phyloP scores from a whole-genome alignment of 2,888 invertebrate species.

The Sarcophaga carnaria region DNA sequence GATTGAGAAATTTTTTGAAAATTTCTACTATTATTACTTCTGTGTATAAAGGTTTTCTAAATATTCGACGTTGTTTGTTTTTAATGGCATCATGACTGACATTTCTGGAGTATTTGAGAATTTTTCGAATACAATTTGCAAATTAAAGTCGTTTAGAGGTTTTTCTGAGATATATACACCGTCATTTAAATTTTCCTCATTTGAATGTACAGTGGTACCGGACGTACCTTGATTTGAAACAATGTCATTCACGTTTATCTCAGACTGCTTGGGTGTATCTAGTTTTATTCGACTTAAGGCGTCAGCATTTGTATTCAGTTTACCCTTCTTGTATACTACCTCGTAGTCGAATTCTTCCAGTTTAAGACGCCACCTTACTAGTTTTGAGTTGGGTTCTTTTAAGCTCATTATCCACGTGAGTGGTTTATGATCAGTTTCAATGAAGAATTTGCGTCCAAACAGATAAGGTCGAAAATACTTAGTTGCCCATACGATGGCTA shows the following conservation, averaged over 20 bases:
- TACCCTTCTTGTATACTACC: too few species aligned
- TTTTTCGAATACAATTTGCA: slow-evolving; percentile 60
- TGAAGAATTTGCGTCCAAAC: too few species aligned
- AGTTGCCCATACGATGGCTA: too few species aligned
- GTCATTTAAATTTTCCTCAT: slow-evolving; percentile 41
- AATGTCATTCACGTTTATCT: slow-evolving; percentile 43
- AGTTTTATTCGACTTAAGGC: slow-evolving; percentile 33
- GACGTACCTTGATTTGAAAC: slow-evolving; percentile 35
- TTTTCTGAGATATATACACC: slow-evolving; percentile 55
- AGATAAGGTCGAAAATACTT: too few species aligned
- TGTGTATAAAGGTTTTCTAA: slow-evolving; percentile 10
- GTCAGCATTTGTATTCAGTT: too few species aligned
- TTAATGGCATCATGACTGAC: slow-evolving; percentile 10
- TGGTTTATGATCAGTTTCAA: too few species aligned
- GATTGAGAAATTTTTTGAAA: slow-evolving; percentile 47
- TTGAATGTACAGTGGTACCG: slow-evolving; percentile 53
- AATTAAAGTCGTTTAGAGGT: slow-evolving; percentile 62
- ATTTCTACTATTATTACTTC: slow-evolving; percentile 37
- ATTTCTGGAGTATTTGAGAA: slow-evolving; percentile 21
- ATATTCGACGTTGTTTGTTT: slow-evolving; percentile 1
- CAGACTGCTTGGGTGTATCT: slow-evolving; percentile 4
- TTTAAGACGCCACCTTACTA: too few species aligned
- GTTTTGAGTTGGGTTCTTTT: too few species aligned
- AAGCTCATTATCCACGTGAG: too few species aligned
- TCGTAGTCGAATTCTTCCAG: too few species aligned